Evolutionary conservation across 2,888 invertebrate species (phyloP), one percentile per base, ranked within the genome.

Genomic region (Leptinotarsa haldemani): DNA sequence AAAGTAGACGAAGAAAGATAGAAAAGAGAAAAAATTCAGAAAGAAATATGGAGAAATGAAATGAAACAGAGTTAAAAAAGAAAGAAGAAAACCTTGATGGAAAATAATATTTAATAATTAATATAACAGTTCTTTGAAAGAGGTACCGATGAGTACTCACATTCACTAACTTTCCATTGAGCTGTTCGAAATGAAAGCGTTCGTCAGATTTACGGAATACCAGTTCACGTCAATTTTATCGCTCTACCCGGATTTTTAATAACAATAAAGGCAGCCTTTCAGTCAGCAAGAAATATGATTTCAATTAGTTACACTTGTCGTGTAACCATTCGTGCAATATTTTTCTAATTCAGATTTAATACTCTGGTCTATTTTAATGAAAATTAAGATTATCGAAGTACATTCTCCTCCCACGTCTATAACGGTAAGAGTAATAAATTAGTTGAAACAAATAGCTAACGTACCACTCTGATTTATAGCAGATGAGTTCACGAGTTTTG

Each of bases 361-460:
- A 22, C 22, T 20, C 20, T 12, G 20, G 20, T 56, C 56, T 56
- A 22, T 56, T 56, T 20, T 20, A 56, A 56, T 56, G 22, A 56
- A 22, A 56, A 22, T 18, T 56, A 4, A 56, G 22, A 7, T 56
- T 13, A 9, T 13, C 22, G 22, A 22, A 56, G 56, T 56, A 56
- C 15, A 22, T 22, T 20, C 20, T 22, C 56, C 56, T 20, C 56
- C 56, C 22, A 56, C 56, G 22, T 56, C 4, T 22, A 15, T 22
- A 22, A 22, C 20, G 56, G 56, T 22, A 13, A 22, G 4, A 13
- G 22, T 22, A 56, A 56, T 56, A 56, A 56, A 56, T 56, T 56
- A 56, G 2, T 22, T 56, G 22, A 56, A 56, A 56, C 16, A 56
- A 56, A 56, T 56, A 56, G 56, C 56, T 12, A 22, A 56, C 22